Base-by-base conservation (phyloP, 2,113 vertebrate genomes). In the Paratilapia polleni region DNA sequence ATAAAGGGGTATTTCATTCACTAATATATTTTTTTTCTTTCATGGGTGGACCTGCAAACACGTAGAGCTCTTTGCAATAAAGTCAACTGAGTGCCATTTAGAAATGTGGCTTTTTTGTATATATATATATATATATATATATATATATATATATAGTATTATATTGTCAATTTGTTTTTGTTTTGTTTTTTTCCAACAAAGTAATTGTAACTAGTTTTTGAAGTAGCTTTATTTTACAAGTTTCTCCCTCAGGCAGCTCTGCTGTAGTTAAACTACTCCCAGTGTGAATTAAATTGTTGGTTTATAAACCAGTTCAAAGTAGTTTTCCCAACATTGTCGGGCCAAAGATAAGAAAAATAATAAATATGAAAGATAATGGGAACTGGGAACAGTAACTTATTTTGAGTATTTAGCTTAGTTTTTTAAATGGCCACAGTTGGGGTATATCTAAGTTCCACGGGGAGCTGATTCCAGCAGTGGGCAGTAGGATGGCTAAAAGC, bases 281-380 rank as follows among this genome's bases (percentile, higher is more conserved):
- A n/a, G 6, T 73, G 47, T 73, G 66, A 52, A 70, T 70, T 49
- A 0, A 28, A 49, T 13, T 20, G 28, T 31, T 70, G 17, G 43
- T 52, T 52, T 73, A 24, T 73, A 54, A 54, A 54, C 47, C 68
- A 73, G 19, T 73, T 54, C 26, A 73, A 73, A 54, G 47, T 54
- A 73, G 31, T 26, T 54, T 73, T 73, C 68, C 47, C 68, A 54
- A 73, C 1, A 0, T 15, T 73, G 68, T 15, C 11, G 49, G 24
- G 19, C 68, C 68, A 73, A 54, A 73, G 47, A 73, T 73, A 73
- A 73, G 11, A 54, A 73, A 28, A 52, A 73, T 28, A 70, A 70
- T 70, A 70, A 31, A 20, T 8, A 19, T 14, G 34, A 3, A 28
- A 73, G 26, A 54, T 54, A 73, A 34, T 54, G 11, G 14, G 0